Conservation (phyloP, 1,140 invertebrate genomes). For the Apis dorsata region DNA sequence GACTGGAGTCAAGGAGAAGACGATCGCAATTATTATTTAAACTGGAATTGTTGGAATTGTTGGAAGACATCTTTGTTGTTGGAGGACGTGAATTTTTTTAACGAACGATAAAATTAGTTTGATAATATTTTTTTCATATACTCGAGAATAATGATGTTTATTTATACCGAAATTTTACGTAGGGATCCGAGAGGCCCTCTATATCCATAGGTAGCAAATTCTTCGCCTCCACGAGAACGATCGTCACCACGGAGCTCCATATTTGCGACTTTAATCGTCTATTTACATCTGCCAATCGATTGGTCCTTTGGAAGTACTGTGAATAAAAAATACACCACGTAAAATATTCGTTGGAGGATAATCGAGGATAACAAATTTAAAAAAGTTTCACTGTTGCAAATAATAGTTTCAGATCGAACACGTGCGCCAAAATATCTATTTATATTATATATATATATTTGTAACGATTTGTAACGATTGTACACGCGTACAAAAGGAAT, state of each 20-base stretch:
- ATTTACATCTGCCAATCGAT: constrained; percentile 88
- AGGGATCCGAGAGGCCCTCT: constrained; percentile 95
- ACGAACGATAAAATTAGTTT: no score
- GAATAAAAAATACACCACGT: constrained; percentile 29
- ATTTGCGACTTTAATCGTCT: constrained; percentile 93
- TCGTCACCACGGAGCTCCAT: constrained; percentile 97
- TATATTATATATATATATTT: no score
- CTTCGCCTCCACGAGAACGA: constrained; percentile 96
- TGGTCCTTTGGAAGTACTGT: constrained; percentile 90
- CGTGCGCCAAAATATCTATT: no score
- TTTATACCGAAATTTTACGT: constrained; percentile 95
- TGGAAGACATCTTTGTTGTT: no score
- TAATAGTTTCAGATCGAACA: not conserved
- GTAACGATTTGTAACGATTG: no score
- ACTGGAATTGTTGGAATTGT: not conserved
- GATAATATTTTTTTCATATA: no score
- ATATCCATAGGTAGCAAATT: constrained; percentile 94
- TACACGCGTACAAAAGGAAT: not conserved
- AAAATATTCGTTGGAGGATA: not conserved
- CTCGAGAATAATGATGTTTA: constrained; percentile 45
- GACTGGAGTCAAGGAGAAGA: constrained; percentile 80
- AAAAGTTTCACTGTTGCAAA: not conserved
- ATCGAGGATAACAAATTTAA: not conserved
- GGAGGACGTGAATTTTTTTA: no score
- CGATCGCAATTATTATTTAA: not conserved